A percentile compares a stretch with the other conserved stretches of the same genome.
Evolutionary conservation across 2,888 invertebrate genomes (phyloP).

Genomic region (Diaperis boleti): DNA sequence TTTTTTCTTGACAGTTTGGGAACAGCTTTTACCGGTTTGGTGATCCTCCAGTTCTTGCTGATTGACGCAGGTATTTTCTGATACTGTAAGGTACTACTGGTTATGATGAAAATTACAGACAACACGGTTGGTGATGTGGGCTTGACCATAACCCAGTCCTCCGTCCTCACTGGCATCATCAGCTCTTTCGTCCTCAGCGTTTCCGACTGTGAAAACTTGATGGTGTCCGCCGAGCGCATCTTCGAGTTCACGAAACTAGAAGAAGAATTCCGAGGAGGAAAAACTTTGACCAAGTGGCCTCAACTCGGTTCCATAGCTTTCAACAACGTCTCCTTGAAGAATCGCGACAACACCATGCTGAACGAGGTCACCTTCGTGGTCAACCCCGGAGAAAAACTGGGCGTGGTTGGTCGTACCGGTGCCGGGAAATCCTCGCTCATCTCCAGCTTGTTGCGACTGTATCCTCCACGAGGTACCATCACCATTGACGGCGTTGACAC

Average conservation of each 20-base stretch:
- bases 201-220: slow-evolving; percentile 81
- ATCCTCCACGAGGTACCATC: slow-evolving; percentile 71
- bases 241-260: slow-evolving; percentile 64
- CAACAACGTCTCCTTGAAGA: slow-evolving; percentile 67
- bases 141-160: slow-evolving; percentile 83
- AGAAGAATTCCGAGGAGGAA: slow-evolving; percentile 54
- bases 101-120: slow-evolving; percentile 1
- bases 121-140: slow-evolving; percentile 74
- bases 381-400: slow-evolving; percentile 76
- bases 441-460: slow-evolving; percentile 81
- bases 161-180: slow-evolving; percentile 76
- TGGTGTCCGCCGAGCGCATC: slow-evolving; percentile 89
- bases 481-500: slow-evolving; percentile 67
- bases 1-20: slow-evolving; percentile 47
- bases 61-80: slow-evolving; percentile 18
- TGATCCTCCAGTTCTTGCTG: slow-evolving; percentile 31
- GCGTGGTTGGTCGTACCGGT: slow-evolving; percentile 83
- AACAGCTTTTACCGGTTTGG: slow-evolving; percentile 16
- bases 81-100: no score
- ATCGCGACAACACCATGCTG: slow-evolving; percentile 75
- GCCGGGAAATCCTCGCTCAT: slow-evolving; percentile 83
- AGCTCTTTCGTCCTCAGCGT: slow-evolving; percentile 79
- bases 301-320: slow-evolving; percentile 76
- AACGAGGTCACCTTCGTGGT: slow-evolving; percentile 75
- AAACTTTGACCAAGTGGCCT: slow-evolving; percentile 78